Evolutionary conservation across 2,113 vertebrate genomes (phyloP), one percentile per base, ranked within the genome.

Genomic region (Tichodroma muraria): DNA sequence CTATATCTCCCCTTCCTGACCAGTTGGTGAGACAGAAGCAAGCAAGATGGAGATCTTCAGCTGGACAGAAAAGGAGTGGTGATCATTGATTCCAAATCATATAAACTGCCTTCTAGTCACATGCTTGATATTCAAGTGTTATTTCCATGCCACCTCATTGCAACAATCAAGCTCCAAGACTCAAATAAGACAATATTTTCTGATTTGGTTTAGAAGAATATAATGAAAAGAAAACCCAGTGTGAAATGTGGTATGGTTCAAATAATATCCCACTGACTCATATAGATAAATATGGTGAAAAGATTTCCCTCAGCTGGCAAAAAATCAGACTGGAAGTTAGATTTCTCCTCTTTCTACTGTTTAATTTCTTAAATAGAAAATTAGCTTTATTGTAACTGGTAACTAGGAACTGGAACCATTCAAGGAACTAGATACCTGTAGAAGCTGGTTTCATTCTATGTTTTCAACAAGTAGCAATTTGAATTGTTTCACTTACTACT

Each of bases 41-140:
- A 80, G 44, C 33, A 70, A 44, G 10, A 38, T 64, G 7, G 12
- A 57, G 6, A 5, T 66, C 24, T 66, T 31, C 33, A 80, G 35
- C 13, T 38, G 42, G 40, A 40, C 22, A 17, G 9, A 35, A 75
- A 80, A 44, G n/a, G 17, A 45, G 10, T 53, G 10, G 6, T 65
- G 13, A 24, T 54, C 13, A 11, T 14, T 50, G 35, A 38, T 24
- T 59, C 6, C 8, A 79, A 69, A 57, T 24, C 37, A 80, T 7
- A 49, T 44, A 50, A 71, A 10, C 27, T 53, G 23, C 13, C 11
- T 80, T 54, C 28, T 15, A 59, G 7, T 53, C 37, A 64, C 5
- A 19, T 33, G 8, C 11, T 60, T 75, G 23, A 35, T 60, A 64
- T 13, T 38, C 0, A 0, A n/a, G 11, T 25, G 4, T 66, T 81